Percentiles rank a stretch among this genome's conserved stretches.
Conservation (phyloP, 1,140 invertebrate genomes). For the Temnothorax curvispinosus region DNA sequence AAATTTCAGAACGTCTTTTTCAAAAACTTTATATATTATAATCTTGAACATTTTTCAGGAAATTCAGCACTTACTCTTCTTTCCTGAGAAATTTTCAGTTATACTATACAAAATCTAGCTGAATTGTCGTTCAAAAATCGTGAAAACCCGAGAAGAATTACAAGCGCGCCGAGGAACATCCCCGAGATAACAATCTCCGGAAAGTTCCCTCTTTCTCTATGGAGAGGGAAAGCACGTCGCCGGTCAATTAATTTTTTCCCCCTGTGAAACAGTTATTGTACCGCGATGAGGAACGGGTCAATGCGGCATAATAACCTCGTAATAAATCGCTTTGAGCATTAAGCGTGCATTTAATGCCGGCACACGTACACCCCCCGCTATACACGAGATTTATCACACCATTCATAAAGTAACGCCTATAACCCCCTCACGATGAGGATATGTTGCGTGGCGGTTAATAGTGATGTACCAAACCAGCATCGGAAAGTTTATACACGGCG, state of each 20-base stretch:
- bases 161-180: not conserved
- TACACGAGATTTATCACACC: conserved; percentile 69
- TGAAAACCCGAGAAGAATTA: not conserved
- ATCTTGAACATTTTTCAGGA: not conserved
- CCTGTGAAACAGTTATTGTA: conserved; percentile 33
- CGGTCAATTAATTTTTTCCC: conserved; percentile 31
- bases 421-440: conserved; percentile 46
- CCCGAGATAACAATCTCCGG: conserved; percentile 33
- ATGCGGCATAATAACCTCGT: conserved; percentile 65
- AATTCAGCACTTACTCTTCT: not conserved
- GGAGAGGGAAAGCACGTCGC: conserved; percentile 16
- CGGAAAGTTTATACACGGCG: conserved; percentile 27
- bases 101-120: not conserved
- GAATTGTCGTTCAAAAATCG: not conserved
- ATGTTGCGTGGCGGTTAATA: conserved; percentile 25
- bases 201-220: conserved; percentile 15
- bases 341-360: conserved; percentile 69
- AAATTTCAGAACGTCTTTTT: not conserved
- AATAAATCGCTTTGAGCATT: conserved; percentile 67
- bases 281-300: conserved; percentile 34
- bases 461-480: conserved; percentile 34
- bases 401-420: conserved; percentile 66
- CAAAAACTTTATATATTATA: not conserved
- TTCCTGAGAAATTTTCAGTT: conserved; percentile 4
- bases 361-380: conserved; percentile 43